phyloP scores from a whole-genome alignment of 2,113 vertebrate species.

The Ivindomyrus marchei region DNA sequence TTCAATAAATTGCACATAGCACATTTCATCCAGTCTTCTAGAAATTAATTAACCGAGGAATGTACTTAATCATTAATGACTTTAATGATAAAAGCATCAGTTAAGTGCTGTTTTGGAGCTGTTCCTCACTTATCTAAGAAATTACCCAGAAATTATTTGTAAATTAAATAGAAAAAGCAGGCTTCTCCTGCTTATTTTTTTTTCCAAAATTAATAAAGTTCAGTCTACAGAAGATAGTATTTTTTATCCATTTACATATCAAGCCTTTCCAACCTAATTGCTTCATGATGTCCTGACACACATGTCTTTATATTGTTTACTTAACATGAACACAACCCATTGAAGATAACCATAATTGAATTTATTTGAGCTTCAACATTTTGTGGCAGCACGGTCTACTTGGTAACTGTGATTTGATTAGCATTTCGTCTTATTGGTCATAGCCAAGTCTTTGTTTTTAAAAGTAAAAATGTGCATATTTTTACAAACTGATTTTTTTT shows the following conservation, averaged over 20 bases:
- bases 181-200: neutral
- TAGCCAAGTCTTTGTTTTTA: neutral
- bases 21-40: neutral
- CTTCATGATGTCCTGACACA: neutral
- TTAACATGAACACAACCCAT: neutral
- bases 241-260: neutral
- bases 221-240: neutral
- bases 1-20: neutral
- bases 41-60: neutral
- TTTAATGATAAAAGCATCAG: neutral
- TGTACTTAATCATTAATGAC: neutral
- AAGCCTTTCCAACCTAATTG: neutral
- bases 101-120: neutral
- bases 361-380: neutral
- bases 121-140: neutral
- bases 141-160: neutral
- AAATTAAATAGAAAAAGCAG: neutral
- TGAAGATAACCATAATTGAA: neutral
- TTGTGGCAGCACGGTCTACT: neutral
- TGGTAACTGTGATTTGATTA: neutral
- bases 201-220: neutral
- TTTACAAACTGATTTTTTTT: neutral
- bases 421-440: neutral
- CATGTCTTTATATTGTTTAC: neutral
- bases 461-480: neutral